Evolutionary conservation across 2,797 vertebrate genomes (phyloP).

Genomic region (Protonibea diacanthus): DNA sequence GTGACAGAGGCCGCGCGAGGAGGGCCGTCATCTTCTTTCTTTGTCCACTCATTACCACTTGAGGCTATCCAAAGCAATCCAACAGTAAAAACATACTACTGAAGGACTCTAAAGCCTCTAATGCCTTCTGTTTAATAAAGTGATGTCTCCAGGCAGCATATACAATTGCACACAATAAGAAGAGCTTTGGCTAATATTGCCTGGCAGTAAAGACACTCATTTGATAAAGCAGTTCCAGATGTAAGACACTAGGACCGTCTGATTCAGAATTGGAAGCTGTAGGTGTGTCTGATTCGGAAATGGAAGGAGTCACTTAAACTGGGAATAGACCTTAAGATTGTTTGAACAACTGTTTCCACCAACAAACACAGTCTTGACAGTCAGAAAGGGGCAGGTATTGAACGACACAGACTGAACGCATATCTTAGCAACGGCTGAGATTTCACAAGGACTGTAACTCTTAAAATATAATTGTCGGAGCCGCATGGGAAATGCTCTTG

Average conservation of each 20-base stretch:
- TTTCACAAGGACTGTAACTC: not conserved
- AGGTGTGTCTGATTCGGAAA: slow-evolving; percentile 35
- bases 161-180: slow-evolving; percentile 55
- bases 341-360: slow-evolving; percentile 11
- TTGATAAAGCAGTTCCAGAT: slow-evolving; percentile 73
- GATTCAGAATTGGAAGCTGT: slow-evolving; percentile 38
- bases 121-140: slow-evolving; percentile 63
- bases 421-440: not conserved
- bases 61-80: slow-evolving; percentile 23
- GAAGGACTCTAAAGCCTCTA: slow-evolving; percentile 35
- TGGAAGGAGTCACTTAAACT: slow-evolving; percentile 9
- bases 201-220: slow-evolving; percentile 66
- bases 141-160: slow-evolving; percentile 57
- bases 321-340: slow-evolving; percentile 19
- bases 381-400: not conserved
- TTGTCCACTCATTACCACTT: slow-evolving; percentile 40
- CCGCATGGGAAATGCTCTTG: too few species aligned
- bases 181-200: slow-evolving; percentile 59
- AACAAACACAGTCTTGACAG: not conserved
- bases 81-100: slow-evolving; percentile 43
- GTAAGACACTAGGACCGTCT: slow-evolving; percentile 26
- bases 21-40: not conserved
- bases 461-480: too few species aligned
- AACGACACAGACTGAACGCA: not conserved
- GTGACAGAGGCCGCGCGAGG: not conserved